phyloP scores from a whole-genome alignment of 2,113 vertebrate genomes.

The Neoarius graeffei region DNA sequence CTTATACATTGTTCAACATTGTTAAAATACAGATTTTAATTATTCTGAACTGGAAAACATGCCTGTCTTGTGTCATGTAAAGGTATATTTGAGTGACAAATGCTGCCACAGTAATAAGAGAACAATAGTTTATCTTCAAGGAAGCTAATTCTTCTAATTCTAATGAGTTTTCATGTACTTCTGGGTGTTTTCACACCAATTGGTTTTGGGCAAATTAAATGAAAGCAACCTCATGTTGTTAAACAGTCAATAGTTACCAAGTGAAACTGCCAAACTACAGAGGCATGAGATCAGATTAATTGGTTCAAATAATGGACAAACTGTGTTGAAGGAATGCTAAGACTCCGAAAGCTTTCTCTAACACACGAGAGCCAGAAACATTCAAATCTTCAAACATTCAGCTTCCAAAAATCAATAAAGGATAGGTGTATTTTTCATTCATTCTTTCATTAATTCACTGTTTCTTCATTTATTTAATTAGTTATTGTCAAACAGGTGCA shows the following conservation, averaged over 20 bases:
- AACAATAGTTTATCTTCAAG: not conserved
- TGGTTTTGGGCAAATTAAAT: slow-evolving; percentile 8
- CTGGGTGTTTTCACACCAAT: not conserved
- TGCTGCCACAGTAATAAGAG: not conserved
- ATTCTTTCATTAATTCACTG: not conserved
- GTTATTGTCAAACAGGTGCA: slow-evolving; percentile 15
- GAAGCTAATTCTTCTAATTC: not conserved
- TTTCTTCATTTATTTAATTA: not conserved
- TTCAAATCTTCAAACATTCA: not conserved
- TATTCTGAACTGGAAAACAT: not conserved
- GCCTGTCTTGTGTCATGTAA: not conserved
- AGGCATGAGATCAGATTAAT: slow-evolving; percentile 8
- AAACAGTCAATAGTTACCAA: not conserved
- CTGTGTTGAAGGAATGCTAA: not conserved
- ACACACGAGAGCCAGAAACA: not conserved
- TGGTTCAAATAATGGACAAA: not conserved
- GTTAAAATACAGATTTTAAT: not conserved
- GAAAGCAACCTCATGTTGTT: not conserved
- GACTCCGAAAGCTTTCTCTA: not conserved
- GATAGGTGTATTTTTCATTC: not conserved
- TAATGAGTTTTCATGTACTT: not conserved
- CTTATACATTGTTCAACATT: not conserved
- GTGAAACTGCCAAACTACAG: slow-evolving; percentile 14
- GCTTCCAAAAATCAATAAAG: not conserved
- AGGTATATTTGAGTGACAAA: not conserved